Conservation (phyloP, 2,888 invertebrate genomes). For the Andrena bucephala region DNA sequence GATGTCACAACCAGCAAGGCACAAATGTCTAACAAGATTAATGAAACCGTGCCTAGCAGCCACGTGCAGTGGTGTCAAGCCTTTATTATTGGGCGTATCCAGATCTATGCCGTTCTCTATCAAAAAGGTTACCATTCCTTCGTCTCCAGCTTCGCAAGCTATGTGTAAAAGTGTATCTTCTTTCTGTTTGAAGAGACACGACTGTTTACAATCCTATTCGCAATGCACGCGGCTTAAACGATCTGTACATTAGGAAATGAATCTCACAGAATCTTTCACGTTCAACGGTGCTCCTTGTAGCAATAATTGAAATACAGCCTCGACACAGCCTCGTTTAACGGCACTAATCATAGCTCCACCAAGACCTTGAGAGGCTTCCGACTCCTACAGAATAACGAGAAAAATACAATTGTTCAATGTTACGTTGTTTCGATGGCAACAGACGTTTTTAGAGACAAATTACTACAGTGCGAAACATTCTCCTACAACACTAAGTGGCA, state of each 20-base stretch:
- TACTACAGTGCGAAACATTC: not conserved
- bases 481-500: conserved; percentile 1
- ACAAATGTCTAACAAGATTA: conserved; percentile 89
- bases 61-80: conserved; percentile 89
- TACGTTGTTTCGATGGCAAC: not conserved
- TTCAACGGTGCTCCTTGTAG: conserved; percentile 83
- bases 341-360: conserved; percentile 83
- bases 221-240: not conserved
- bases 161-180: conserved; percentile 88
- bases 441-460: conserved; percentile 12
- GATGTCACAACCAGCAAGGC: conserved; percentile 90
- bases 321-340: conserved; percentile 83
- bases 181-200: conserved; percentile 84
- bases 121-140: conserved; percentile 80
- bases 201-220: conserved; percentile 9
- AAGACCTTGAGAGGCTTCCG: conserved; percentile 82
- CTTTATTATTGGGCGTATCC: conserved; percentile 88
- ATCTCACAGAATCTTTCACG: conserved; percentile 81
- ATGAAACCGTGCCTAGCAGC: conserved; percentile 90
- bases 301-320: conserved; percentile 82
- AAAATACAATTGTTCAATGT: conserved; percentile 34
- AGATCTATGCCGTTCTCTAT: conserved; percentile 85
- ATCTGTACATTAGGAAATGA: not conserved
- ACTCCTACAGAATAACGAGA: conserved; percentile 78
- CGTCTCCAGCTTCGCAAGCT: conserved; percentile 85